Evolutionary conservation across 2,888 invertebrate species (phyloP).

Genomic region (Calameuta pallipes): DNA sequence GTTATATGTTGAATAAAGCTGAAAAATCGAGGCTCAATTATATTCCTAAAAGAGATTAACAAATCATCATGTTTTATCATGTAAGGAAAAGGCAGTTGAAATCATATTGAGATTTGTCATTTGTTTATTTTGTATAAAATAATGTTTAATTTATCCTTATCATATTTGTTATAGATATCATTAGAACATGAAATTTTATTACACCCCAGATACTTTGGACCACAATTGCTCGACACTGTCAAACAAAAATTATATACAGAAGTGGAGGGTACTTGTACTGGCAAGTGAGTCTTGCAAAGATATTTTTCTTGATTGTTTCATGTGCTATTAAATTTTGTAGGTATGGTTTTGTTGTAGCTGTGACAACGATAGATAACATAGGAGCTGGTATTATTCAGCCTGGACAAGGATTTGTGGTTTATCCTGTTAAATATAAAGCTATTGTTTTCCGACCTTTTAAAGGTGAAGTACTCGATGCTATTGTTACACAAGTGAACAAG

Average conservation of each 20-base stretch:
- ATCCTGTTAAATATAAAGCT: constrained; percentile 98
- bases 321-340: constrained; percentile 63
- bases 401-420: constrained; percentile 98
- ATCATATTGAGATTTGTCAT: neutral
- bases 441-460: constrained; percentile 99
- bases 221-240: constrained; percentile 95
- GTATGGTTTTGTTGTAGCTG: constrained; percentile 99
- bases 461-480: constrained; percentile 98
- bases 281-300: constrained; percentile 79
- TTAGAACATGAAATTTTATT: constrained; percentile 97
- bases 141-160: neutral
- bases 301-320: neutral
- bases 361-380: constrained; percentile 99
- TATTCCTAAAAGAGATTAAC: neutral
- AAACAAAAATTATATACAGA: constrained; percentile 98
- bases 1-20: neutral
- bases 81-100: neutral
- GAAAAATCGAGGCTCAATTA: neutral
- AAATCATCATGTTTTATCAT: neutral
- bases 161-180: constrained; percentile 78
- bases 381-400: constrained; percentile 98
- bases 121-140: neutral
- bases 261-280: constrained; percentile 99
- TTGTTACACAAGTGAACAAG: constrained; percentile 97
- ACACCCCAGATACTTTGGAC: constrained; percentile 98